These are phyloP conservation scores for Cecropterus lyciades DNA, from an alignment of 1,140 invertebrate genomes.

Conservation along the genomic window DNA sequence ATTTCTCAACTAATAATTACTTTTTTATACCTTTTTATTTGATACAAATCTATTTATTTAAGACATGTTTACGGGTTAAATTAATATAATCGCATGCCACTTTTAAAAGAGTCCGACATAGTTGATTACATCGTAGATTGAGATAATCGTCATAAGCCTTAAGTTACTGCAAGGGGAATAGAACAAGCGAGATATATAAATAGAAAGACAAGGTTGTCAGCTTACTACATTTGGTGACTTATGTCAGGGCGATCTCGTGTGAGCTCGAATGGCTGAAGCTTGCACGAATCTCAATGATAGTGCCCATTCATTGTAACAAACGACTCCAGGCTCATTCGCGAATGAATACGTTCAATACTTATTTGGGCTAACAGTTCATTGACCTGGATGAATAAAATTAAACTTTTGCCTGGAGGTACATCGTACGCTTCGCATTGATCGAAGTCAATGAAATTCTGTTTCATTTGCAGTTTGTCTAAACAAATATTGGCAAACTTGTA, in stretches of 20 bases:
- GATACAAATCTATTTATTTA: too few species aligned
- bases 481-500: conserved; percentile 1
- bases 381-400: conserved; percentile 62
- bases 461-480: conserved; percentile 8
- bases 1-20: too few species aligned
- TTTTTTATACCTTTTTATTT: too few species aligned
- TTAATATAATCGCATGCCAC: conserved; percentile 11
- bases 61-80: too few species aligned
- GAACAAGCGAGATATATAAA: conserved; percentile 59
- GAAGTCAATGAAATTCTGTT: conserved; percentile 30
- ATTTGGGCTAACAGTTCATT: conserved; percentile 54
- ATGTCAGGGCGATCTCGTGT: conserved; percentile 76
- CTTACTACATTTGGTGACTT: conserved; percentile 80
- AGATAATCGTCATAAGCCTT: conserved; percentile 54
- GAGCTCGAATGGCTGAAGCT: conserved; percentile 40
- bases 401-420: conserved; percentile 11
- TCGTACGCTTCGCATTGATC: conserved; percentile 28
- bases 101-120: conserved; percentile 42
- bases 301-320: conserved; percentile 58
- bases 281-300: conserved; percentile 44
- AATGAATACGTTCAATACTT: conserved; percentile 41
- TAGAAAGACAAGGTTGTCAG: conserved; percentile 77
- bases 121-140: conserved; percentile 44
- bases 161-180: conserved; percentile 53
- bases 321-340: conserved; percentile 44